Percentiles rank a stretch among this genome's conserved stretches.
These are phyloP conservation scores for Toxotes lorentzi DNA, from an alignment of 2,797 vertebrate species.

Conservation along the genomic window DNA sequence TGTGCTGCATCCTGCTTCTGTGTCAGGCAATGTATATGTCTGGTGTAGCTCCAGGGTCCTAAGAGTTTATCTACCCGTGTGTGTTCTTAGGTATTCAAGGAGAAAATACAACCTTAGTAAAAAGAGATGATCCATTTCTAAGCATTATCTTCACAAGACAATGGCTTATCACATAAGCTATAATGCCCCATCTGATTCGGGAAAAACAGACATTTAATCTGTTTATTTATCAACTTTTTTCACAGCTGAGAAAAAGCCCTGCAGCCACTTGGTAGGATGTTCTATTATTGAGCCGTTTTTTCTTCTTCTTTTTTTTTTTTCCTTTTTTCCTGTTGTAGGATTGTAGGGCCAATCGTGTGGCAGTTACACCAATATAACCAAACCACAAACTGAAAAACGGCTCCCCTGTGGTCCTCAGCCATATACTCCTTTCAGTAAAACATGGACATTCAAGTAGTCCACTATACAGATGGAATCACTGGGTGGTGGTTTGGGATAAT, in stretches of 20 bases:
- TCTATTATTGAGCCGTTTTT: slow-evolving; percentile 23
- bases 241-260: neutral
- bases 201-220: slow-evolving; percentile 8
- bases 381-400: neutral
- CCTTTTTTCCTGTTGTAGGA: neutral
- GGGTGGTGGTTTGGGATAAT: slow-evolving; percentile 70
- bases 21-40: slow-evolving; percentile 10
- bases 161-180: neutral
- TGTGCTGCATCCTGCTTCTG: slow-evolving; percentile 3
- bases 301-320: neutral
- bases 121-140: slow-evolving; percentile 11
- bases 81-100: neutral
- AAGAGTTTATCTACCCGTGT: slow-evolving; percentile 8
- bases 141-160: slow-evolving; percentile 12
- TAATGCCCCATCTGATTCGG: slow-evolving; percentile 4
- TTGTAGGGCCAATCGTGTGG: neutral
- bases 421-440: slow-evolving; percentile 29
- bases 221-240: slow-evolving; percentile 21
- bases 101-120: slow-evolving; percentile 21
- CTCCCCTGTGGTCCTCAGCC: slow-evolving; percentile 3
- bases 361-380: neutral
- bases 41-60: neutral
- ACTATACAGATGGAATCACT: slow-evolving; percentile 53
- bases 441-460: slow-evolving; percentile 23
- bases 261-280: slow-evolving; percentile 20